Percentiles rank a stretch among this genome's conserved stretches.
Evolutionary conservation across 2,888 invertebrate species (phyloP).

Genomic region (Eurois occulta): DNA sequence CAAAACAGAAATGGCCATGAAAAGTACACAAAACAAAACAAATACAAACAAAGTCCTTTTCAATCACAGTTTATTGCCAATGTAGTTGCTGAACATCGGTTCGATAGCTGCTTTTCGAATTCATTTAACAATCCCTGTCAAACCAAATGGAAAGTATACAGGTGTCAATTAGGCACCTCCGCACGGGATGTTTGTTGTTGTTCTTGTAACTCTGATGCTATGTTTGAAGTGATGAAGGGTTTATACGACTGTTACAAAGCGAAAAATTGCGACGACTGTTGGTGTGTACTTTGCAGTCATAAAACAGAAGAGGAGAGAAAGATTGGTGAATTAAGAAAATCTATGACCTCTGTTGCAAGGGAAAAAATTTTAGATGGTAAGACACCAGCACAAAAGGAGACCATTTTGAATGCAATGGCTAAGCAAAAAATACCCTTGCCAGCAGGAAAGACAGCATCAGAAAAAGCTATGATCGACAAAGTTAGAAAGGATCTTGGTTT

Average conservation of each 20-base stretch:
- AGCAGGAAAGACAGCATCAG: constrained; percentile 41
- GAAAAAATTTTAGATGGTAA: constrained; percentile 40
- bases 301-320: constrained; percentile 53
- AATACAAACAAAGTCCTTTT: constrained; percentile 18
- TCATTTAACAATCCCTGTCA: constrained; percentile 25
- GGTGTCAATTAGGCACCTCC: constrained; percentile 43
- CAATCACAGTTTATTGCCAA: constrained; percentile 49
- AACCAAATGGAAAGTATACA: constrained; percentile 51
- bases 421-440: constrained; percentile 34
- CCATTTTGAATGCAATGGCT: constrained; percentile 42
- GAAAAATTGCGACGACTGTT: constrained; percentile 81
- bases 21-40: constrained; percentile 10
- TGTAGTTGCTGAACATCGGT: constrained; percentile 51
- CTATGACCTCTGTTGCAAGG: constrained; percentile 27
- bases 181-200: constrained; percentile 63
- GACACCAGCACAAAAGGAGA: constrained; percentile 40
- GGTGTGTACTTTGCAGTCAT: constrained; percentile 81
- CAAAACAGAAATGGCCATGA: constrained; percentile 10
- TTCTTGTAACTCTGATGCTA: constrained; percentile 79
- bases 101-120: constrained; percentile 15
- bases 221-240: constrained; percentile 86
- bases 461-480: constrained; percentile 44
- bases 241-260: constrained; percentile 84
- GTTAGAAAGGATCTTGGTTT: constrained; percentile 39
- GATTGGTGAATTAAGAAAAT: constrained; percentile 38